These are phyloP conservation scores for Willisornis vidua DNA, from an alignment of 2,113 vertebrate genomes.

Conservation along the genomic window DNA sequence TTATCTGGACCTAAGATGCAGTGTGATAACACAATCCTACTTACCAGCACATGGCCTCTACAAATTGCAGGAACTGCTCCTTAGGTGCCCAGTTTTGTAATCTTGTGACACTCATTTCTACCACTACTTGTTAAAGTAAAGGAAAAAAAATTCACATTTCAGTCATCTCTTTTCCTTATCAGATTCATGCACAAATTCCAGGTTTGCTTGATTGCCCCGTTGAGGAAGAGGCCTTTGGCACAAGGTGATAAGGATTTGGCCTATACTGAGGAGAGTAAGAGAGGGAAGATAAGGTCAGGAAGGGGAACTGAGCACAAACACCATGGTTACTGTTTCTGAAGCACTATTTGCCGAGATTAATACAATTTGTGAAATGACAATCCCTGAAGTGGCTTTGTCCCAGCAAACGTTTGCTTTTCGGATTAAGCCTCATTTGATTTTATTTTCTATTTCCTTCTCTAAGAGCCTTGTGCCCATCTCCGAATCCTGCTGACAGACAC, in stretches of 20 bases:
- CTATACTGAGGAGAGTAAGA: background rate
- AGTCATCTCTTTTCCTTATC: background rate
- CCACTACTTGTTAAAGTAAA: background rate
- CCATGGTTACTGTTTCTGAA: conserved; percentile 41
- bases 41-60: fast-evolving
- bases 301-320: conserved; percentile 31
- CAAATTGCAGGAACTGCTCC: background rate
- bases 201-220: background rate
- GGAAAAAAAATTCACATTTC: background rate
- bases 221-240: background rate
- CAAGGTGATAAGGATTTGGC: conserved; percentile 26
- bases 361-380: conserved; percentile 66
- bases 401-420: conserved; percentile 62
- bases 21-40: background rate
- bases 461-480: background rate
- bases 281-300: conserved; percentile 29
- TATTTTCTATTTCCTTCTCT: conserved; percentile 43
- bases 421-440: conserved; percentile 65
- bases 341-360: conserved; percentile 69
- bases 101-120: background rate
- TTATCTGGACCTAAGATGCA: background rate
- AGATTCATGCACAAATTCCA: background rate
- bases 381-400: conserved; percentile 57
- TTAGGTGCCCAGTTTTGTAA: background rate
- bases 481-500: background rate